Evolutionary conservation across 2,113 vertebrate genomes (phyloP).

Genomic region (Paramisgurnus dabryanus): DNA sequence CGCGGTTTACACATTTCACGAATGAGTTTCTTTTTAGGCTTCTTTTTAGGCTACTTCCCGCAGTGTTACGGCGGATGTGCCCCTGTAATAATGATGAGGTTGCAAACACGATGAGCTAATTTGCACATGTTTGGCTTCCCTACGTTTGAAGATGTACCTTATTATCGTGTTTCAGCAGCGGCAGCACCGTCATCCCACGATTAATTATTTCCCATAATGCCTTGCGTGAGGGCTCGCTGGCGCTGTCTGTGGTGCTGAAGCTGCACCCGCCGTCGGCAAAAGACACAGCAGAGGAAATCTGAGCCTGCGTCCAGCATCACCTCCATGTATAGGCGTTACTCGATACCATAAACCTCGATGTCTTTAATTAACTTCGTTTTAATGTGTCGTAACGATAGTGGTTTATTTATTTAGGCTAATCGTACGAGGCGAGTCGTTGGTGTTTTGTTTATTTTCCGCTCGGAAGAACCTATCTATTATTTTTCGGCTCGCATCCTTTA

Average conservation of each 20-base stretch:
- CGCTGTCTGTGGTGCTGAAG: slow-evolving; percentile 86
- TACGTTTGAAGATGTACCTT: neutral
- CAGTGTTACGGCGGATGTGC: neutral
- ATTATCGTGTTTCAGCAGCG: slow-evolving; percentile 62
- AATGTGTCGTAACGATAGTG: neutral
- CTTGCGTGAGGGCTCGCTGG: slow-evolving; percentile 63
- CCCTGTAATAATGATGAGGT: neutral
- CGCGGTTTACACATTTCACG: no score
- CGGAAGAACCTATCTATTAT: neutral
- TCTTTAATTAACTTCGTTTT: neutral
- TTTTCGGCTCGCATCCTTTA: slow-evolving; percentile 67
- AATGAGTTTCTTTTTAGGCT: no score
- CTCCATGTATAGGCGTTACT: neutral
- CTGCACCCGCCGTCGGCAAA: slow-evolving; percentile 69
- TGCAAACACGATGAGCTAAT: neutral
- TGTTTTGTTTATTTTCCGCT: neutral
- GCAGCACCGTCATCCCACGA: slow-evolving; percentile 63
- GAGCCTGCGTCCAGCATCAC: slow-evolving; percentile 48
- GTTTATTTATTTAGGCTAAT: neutral
- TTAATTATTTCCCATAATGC: slow-evolving; percentile 80
- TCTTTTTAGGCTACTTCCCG: neutral
- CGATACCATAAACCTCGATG: neutral
- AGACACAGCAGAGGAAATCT: slow-evolving; percentile 40
- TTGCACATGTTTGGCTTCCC: neutral
- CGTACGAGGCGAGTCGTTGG: neutral